Evolutionary conservation across 2,113 vertebrate genomes (phyloP), one percentile per base, ranked within the genome.

Genomic region (Pterophyllum scalare): DNA sequence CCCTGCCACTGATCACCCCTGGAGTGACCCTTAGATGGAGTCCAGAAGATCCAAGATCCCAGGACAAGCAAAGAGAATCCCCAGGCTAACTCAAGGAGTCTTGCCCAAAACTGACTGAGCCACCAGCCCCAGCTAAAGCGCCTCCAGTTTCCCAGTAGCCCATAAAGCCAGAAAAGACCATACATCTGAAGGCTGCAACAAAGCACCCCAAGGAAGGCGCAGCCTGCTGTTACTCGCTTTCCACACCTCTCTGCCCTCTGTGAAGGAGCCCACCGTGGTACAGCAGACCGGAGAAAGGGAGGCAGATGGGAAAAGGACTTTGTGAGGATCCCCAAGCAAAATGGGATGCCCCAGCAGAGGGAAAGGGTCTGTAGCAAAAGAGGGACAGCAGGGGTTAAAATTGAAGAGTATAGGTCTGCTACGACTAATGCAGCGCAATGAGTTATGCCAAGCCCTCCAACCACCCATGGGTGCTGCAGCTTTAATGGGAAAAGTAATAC

Each of bases 51-150:
- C 87, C 95, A 77, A 15, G 92, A 97, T 15, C 95, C 95, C n/a
- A 96, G 91, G 20, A 96, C 88, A 1, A 96, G 88, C 89, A 98
- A 81, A 1, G 93, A 94, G 57, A 96, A 94, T 0, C 94, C 95
- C 89, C 93, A 97, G 1, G 94, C 92, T 81, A 97, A 77, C 90
- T 99, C 98, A 1, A 96, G 88, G 3, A 97, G 90, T 65, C 97
- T 95, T 67, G 97, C 94, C 96, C 96, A 98, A 84, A 97, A 96
- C 89, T 98, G 97, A 22, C 95, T 95, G 0, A 93, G 93, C 97
- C 97, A 98, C 95, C 97, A 96, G 4, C 96, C 94, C 96, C 96
- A 96, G 6, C 96, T 94, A 82, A 98, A 97, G 52, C 54, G 94
- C 60, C 94, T 93, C n/a, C 94, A 95, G 56, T 93, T 83, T 2